Base-by-base conservation (phyloP, 1,140 invertebrate genomes). In the Drosophila lacteicornis region DNA sequence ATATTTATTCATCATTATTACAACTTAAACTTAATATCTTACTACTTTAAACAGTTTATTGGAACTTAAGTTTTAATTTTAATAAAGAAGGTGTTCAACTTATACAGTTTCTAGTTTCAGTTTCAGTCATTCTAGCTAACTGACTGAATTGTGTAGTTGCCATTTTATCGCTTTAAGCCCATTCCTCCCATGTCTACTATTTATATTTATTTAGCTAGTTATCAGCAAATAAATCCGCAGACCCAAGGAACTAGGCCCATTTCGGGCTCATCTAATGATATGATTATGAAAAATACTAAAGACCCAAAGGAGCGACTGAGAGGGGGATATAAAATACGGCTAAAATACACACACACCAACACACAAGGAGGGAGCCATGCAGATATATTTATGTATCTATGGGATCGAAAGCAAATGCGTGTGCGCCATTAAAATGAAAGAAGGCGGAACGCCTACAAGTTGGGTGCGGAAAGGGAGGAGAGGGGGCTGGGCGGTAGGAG, bases 391-490 rank as follows among this genome's bases (percentile, higher is more conserved):
- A 58, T 81, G 75, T 85, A 88, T 84, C 81, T 90, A 75, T 79
- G 53, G 79, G 68, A 90, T 90, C 86, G 81, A 90, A 90, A 90
- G 78, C 67, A 90, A 90, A 90, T 90, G 85, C 85, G 79, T 90
- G 81, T 82, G 79, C 75, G 85, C 85, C 85, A 90, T 90, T 90
- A 90, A 90, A 90, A 85, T 79, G 81, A 90, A 90, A 90, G 79
- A 90, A 90, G 67, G 81, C 85, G 85, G 68, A 90, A 90, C 85
- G 81, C 85, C 84, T 88, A 80, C 84, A 78, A 81, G 58, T 66
- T 67, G 75, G 62, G 70, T 79, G 78, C 46, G 73, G 36, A 66
- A 17, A n/a, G n/a, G 47, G 25, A 19, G 11, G 49, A 6, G 22
- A 13, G 17, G 45, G 55, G 56, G 38, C 45, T 30, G 43, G 57